These are phyloP conservation scores for Hyppa rectilinea DNA, from an alignment of 2,888 invertebrate genomes.

Conservation along the genomic window DNA sequence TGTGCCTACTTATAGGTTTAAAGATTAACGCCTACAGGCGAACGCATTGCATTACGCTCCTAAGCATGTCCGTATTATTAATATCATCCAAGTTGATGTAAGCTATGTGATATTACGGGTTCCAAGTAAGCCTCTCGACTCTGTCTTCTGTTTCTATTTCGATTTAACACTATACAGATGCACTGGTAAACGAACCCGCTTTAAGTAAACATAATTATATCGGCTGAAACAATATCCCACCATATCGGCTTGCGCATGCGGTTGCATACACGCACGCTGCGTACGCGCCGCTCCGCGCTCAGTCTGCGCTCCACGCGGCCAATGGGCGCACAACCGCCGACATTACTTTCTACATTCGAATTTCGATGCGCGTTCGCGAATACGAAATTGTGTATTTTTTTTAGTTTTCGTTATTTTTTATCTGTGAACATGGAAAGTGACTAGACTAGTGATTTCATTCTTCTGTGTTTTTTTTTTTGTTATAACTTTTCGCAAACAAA, in stretches of 20 bases:
- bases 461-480: constrained; percentile 56
- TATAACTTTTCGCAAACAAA: constrained; percentile 54
- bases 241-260: constrained; percentile 68
- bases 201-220: constrained; percentile 68
- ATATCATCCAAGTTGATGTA: constrained; percentile 24
- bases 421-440: constrained; percentile 65
- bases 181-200: constrained; percentile 73
- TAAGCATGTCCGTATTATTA: constrained; percentile 9
- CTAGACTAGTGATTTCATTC: constrained; percentile 43
- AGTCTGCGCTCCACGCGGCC: constrained; percentile 78
- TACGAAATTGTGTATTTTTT: constrained; percentile 47
- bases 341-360: constrained; percentile 66
- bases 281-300: constrained; percentile 72
- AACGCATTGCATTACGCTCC: constrained; percentile 7
- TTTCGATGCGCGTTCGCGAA: constrained; percentile 70
- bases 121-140: constrained; percentile 61
- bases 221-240: constrained; percentile 78
- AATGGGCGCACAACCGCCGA: constrained; percentile 76
- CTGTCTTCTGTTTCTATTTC: constrained; percentile 68
- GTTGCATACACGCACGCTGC: constrained; percentile 72
- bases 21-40: constrained; percentile 4
- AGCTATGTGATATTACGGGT: constrained; percentile 35
- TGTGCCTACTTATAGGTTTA: not conserved
- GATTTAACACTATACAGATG: constrained; percentile 72
- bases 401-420: constrained; percentile 56